Percentiles rank a stretch among this genome's conserved stretches.
phyloP scores from a whole-genome alignment of 2,888 invertebrate genomes.

The Drosophila atroscutellata region DNA sequence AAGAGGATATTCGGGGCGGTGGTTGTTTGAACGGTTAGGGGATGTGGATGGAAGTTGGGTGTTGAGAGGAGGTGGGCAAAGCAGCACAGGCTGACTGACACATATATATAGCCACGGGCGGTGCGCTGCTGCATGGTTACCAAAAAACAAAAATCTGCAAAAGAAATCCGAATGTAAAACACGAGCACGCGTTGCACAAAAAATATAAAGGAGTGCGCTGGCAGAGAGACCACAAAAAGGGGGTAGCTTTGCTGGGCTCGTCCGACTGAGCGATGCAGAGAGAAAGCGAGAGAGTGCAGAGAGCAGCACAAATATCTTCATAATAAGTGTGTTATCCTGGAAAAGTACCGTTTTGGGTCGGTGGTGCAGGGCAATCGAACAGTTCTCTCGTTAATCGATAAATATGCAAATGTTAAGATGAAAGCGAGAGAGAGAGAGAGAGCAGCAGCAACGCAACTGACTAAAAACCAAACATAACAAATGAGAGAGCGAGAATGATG shows the following conservation, averaged over 20 bases:
- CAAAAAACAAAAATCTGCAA: conserved; percentile 51
- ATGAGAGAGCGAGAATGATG: conserved; percentile 33
- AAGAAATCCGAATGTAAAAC: conserved; percentile 25
- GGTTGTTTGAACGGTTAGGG: conserved; percentile 36
- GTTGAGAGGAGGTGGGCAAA: conserved; percentile 5
- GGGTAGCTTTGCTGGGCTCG: conserved; percentile 34
- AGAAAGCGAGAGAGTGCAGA: conserved; percentile 25
- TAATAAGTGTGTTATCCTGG: conserved; percentile 40
- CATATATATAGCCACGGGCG: conserved; percentile 62
- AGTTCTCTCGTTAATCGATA: conserved; percentile 30
- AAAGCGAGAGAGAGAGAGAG: conserved; percentile 41
- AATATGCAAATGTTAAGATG: conserved; percentile 23
- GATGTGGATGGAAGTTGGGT: conserved; percentile 4
- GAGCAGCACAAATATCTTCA: conserved; percentile 37
- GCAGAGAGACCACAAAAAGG: conserved; percentile 18
- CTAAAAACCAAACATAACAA: conserved; percentile 55
- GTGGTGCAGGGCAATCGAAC: conserved; percentile 29
- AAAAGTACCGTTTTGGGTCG: conserved; percentile 41
- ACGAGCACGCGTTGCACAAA: conserved; percentile 29
- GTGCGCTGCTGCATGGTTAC: conserved; percentile 60
- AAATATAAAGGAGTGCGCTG: conserved; percentile 22
- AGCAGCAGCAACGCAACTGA: conserved; percentile 9
- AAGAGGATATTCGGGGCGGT: conserved; percentile 30
- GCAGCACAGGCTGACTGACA: conserved; percentile 52
- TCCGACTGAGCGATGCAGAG: not conserved